Evolutionary conservation across 1,140 invertebrate genomes (phyloP), one percentile per base, ranked within the genome.

Genomic region (Stenopsyche tienmushanensis): DNA sequence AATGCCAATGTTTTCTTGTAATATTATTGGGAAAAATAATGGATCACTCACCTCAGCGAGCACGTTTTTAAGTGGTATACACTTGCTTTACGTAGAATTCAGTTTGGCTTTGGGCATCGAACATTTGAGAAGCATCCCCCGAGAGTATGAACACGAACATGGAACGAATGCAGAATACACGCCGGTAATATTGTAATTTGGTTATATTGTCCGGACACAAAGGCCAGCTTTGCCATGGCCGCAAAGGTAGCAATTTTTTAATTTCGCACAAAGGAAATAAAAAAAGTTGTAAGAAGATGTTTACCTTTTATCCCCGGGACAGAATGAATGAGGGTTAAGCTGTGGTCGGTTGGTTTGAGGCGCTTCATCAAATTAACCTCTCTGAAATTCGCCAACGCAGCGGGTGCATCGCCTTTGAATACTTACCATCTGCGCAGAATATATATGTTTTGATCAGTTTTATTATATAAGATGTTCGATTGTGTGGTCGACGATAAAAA

Each of bases 131-230:
- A 49, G 47, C 21, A 10, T 49, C 47, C 47, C 17, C 15, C 3
- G 47, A 21, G 47, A 49, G 3, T 23, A 20, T 49, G 47, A 18
- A 21, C 5, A 21, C 54, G 49, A 52, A n/a, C 25, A n/a, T 25
- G 25, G n/a, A 52, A 52, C 49, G 49, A 52, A 25, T 52, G 49
- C 49, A 23, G 49, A 52, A n/a, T n/a, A n/a, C n/a, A n/a, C n/a
- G n/a, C n/a, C n/a, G n/a, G 20, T 23, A 52, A 52, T 52, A 29
- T 29, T 55, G 54, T 58, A 58, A 58, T 58, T 58, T 23, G 41
- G 25, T 58, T 58, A 58, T 41, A 39, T 58, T 58, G 26, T 58
- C 54, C 13, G 18, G 26, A 58, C 54, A 58, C 41, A 58, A 39
- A 58, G 29, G 26, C 18, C 8, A 7, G 26, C 8, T 17, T 24